Evolutionary conservation across 2,797 vertebrate species (phyloP), one percentile per base, ranked within the genome.

Genomic region (Uromys caudimaculatus): DNA sequence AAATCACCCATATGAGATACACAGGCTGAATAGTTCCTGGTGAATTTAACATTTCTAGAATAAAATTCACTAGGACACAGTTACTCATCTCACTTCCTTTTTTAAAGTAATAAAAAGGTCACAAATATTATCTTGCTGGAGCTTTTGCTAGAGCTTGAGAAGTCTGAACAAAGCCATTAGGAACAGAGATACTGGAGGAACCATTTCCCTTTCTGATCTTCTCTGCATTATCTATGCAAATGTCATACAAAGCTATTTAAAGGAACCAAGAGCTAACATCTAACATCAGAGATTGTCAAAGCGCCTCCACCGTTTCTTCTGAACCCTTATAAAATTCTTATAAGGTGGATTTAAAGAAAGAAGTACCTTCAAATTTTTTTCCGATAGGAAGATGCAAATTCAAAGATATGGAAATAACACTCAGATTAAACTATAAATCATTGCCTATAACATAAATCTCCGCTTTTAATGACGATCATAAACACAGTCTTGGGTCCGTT

Each of bases 31-130:
- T 52, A 97, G 96, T 97, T 96, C 52, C 0, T 93, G 73, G 71
- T 91, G 86, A 95, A 97, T 90, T 93, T 94, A 90, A 79, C 60
- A 95, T 89, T 96, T 95, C 86, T 94, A 88, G 78, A 92, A 94
- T 94, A 86, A 94, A 92, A 81, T 94, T 60, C 77, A 3, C 23
- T 69, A 85, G 44, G 93, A 86, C 4, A 41, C 62, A 95, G 84
- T 95, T 95, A 84, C 21, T 78, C 50, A 47, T 93, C 29, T 83
- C 75, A 67, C 12, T 94, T 92, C 17, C 85, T 90, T 95, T 85
- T 90, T 92, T 50, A 78, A 92, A 14, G 24, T 95, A 86, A 78
- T 90, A 24, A 90, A 93, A 56, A 75, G 90, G 10, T 79, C 50
- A 75, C 32, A 97, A 91, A 83, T 76, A 60, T 73, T 95, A 62